Evolutionary conservation across 1,140 invertebrate species (phyloP).

Genomic region (Akabosia matsudoensis): DNA sequence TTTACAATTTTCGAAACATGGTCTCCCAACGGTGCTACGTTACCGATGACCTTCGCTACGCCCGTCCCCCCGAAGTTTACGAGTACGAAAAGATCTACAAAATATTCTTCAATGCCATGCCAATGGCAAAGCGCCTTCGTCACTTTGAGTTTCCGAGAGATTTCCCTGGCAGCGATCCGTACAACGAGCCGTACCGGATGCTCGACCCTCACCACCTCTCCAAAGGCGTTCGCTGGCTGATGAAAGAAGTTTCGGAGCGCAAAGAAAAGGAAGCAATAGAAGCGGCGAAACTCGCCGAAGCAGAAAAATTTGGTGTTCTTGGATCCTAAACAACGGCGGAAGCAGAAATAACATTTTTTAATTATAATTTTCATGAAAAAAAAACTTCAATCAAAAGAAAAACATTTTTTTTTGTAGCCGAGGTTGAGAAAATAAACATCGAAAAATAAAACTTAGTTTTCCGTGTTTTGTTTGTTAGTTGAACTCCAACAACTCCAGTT

Average conservation of each 20-base stretch:
- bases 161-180: constrained; percentile 28
- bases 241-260: background rate
- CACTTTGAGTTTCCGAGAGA: constrained; percentile 60
- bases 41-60: constrained; percentile 59
- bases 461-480: too few species aligned
- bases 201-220: background rate
- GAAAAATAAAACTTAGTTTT: too few species aligned
- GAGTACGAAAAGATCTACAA: constrained; percentile 75
- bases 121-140: constrained; percentile 63
- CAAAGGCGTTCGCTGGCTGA: constrained; percentile 5
- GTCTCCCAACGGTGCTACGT: constrained; percentile 45
- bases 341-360: too few species aligned
- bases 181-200: constrained; percentile 28
- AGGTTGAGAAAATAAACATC: too few species aligned
- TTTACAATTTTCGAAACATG: constrained; percentile 65
- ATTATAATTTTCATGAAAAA: too few species aligned
- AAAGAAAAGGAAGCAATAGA: constrained; percentile 28
- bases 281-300: background rate
- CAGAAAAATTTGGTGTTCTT: background rate
- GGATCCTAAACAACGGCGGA: too few species aligned
- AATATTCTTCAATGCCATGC: constrained; percentile 51
- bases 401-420: too few species aligned
- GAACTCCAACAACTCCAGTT: too few species aligned
- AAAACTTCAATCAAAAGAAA: too few species aligned
- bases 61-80: constrained; percentile 64